A percentile compares a stretch with the other conserved stretches of the same genome.
These are phyloP conservation scores for Ditylenchus weischeri DNA, from an alignment of 2,888 invertebrate genomes.

Conservation along the genomic window DNA sequence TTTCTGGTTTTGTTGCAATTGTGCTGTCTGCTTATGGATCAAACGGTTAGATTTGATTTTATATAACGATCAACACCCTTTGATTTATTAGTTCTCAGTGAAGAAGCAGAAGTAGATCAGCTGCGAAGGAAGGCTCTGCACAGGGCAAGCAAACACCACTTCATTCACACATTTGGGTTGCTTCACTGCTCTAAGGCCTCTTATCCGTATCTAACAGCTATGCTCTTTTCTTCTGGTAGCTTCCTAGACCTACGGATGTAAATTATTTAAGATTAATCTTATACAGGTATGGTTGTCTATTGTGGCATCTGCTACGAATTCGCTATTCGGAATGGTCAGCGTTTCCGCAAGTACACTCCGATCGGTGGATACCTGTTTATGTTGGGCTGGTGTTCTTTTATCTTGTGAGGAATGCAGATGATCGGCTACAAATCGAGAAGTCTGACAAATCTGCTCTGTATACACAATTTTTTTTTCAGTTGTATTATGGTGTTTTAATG, in stretches of 20 bases:
- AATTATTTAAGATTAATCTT: no score
- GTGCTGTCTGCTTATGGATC: conserved; percentile 20
- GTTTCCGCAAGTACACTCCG: conserved; percentile 13
- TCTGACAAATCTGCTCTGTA: no score
- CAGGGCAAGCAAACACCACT: conserved; percentile 17
- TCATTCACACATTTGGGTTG: conserved; percentile 18
- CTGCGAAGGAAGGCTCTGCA: conserved; percentile 16
- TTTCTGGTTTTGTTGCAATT: conserved; percentile 19
- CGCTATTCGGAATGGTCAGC: conserved; percentile 12
- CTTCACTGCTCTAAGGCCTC: neutral
- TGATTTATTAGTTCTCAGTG: no score
- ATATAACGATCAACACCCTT: no score
- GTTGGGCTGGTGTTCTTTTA: conserved; percentile 20
- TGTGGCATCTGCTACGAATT: conserved; percentile 15
- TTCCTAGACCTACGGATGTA: no score
- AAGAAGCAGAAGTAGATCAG: conserved; percentile 4
- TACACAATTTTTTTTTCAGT: neutral
- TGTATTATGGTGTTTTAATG: no score
- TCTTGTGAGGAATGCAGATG: neutral
- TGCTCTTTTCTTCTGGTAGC: neutral
- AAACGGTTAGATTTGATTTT: conserved; percentile 8
- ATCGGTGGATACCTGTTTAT: conserved; percentile 17
- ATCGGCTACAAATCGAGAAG: no score
- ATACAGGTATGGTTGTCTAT: conserved; percentile 9
- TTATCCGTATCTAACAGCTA: conserved; percentile 11